Percentiles rank a stretch among this genome's conserved stretches.
Evolutionary conservation across 2,113 vertebrate genomes (phyloP).

Genomic region (Trichomycterus rosablanca): DNA sequence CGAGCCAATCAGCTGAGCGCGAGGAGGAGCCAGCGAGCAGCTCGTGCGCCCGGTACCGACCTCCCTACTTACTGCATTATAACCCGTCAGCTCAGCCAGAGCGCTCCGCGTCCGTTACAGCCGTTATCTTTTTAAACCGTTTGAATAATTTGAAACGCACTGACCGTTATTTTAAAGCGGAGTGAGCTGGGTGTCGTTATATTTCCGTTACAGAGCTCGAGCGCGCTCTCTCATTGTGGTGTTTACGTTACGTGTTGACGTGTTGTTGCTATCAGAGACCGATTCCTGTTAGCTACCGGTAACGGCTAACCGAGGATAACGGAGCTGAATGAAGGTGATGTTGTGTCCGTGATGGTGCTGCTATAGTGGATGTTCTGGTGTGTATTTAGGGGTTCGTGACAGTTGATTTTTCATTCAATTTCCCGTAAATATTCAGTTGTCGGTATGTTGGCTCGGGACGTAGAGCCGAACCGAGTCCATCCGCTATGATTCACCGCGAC

Average conservation of each 20-base stretch:
- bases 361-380: no score
- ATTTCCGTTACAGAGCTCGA: no score
- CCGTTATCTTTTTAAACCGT: background rate
- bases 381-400: no score
- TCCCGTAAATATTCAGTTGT: no score
- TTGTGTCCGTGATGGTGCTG: background rate
- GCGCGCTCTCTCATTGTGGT: no score
- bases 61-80: slow-evolving; percentile 5
- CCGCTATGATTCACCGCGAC: background rate
- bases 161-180: background rate
- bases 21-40: slow-evolving; percentile 28
- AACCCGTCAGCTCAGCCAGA: background rate
- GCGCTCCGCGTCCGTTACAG: background rate
- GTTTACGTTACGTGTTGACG: no score
- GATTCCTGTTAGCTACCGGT: background rate
- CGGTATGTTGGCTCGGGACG: background rate
- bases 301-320: background rate
- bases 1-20: slow-evolving; percentile 34
- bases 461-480: background rate
- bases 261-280: background rate
- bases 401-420: no score
- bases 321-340: background rate
- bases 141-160: background rate
- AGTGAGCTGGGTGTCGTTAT: background rate
- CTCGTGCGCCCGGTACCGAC: slow-evolving; percentile 13